Conservation (phyloP, 2,113 vertebrate genomes). For the Eidolon helvum region DNA sequence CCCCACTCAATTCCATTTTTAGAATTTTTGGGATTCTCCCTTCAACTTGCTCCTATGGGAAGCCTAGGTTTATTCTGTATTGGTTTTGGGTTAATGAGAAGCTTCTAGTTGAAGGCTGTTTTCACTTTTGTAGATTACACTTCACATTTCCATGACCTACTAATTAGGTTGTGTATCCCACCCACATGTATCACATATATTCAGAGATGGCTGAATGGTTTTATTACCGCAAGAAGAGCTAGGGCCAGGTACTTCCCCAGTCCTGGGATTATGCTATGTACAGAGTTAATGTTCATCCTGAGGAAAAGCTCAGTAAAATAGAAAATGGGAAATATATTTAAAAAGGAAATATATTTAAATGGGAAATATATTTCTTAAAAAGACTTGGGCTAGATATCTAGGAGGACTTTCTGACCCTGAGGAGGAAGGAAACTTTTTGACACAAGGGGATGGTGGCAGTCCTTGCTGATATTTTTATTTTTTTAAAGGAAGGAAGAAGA, state of each 20-base stretch:
- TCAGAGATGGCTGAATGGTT: not conserved
- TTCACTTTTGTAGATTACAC: not conserved
- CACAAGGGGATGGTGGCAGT: not conserved
- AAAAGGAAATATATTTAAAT: not conserved
- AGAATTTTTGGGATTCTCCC: not conserved
- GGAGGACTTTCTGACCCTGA: not conserved
- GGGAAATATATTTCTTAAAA: not conserved
- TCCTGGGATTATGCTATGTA: not conserved
- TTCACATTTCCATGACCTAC: not conserved
- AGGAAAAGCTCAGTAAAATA: not conserved
- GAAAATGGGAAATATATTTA: not conserved
- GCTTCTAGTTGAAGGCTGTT: not conserved
- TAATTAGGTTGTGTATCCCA: not conserved
- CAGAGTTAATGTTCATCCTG: not conserved
- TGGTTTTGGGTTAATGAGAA: slow-evolving; percentile 6
- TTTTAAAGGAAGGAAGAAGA: slow-evolving; percentile 50
- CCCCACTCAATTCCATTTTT: not conserved
- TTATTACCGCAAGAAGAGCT: not conserved
- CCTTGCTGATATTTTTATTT: slow-evolving; percentile 38
- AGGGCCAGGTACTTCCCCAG: not conserved
- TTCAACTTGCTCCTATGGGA: not conserved
- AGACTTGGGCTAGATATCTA: not conserved
- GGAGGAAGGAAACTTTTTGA: not conserved
- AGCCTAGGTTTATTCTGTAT: not conserved
- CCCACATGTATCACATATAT: no score